phyloP scores from a whole-genome alignment of 2,888 invertebrate species.

The Cheilosia vernalis region DNA sequence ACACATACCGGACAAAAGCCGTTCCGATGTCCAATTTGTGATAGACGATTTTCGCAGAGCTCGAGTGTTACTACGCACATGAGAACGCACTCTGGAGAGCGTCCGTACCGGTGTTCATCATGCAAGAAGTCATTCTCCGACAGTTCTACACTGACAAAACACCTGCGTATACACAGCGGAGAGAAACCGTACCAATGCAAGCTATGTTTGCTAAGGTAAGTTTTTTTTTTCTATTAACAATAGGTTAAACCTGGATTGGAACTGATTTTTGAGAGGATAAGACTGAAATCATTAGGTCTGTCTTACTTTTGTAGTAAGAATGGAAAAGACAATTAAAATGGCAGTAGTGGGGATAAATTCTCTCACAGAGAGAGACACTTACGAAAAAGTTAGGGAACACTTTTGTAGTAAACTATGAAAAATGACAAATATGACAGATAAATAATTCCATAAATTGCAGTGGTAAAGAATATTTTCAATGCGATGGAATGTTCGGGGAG shows the following conservation, averaged over 20 bases:
- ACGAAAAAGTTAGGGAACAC: no score
- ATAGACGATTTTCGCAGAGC: slow-evolving; percentile 98
- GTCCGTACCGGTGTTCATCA: slow-evolving; percentile 96
- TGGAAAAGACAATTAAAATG: no score
- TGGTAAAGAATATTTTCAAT: no score
- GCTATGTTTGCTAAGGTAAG: slow-evolving; percentile 92
- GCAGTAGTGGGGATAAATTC: no score
- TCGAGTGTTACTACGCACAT: slow-evolving; percentile 98
- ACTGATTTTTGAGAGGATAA: no score
- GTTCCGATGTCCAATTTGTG: slow-evolving; percentile 98
- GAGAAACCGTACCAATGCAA: slow-evolving; percentile 99
- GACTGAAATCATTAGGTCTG: no score
- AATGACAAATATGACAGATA: no score
- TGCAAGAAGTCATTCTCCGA: slow-evolving; percentile 99
- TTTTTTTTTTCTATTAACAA: slow-evolving; percentile 44
- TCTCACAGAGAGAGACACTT: no score
- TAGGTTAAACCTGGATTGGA: neutral
- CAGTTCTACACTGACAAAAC: slow-evolving; percentile 98
- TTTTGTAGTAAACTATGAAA: no score
- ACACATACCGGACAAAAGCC: slow-evolving; percentile 98
- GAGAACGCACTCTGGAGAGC: slow-evolving; percentile 99
- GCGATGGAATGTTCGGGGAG: no score
- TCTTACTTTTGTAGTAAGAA: no score
- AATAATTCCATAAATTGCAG: no score
- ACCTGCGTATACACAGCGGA: slow-evolving; percentile 89